Evolutionary conservation across 2,113 vertebrate genomes (phyloP).

Genomic region (Cardinalis cardinalis): DNA sequence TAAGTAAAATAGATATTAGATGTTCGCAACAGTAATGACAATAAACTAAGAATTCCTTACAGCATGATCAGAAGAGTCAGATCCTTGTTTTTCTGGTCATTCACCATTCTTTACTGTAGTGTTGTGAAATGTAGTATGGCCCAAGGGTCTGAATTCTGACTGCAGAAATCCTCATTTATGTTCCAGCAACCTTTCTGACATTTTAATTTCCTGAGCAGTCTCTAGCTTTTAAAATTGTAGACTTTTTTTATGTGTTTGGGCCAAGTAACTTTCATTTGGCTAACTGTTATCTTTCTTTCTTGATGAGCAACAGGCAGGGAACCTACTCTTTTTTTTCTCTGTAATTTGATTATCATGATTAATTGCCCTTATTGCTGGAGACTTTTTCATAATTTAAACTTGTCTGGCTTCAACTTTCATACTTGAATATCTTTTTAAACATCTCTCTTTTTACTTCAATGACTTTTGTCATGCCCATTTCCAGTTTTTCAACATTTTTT

Average conservation of each 20-base stretch:
- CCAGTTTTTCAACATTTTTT: background rate
- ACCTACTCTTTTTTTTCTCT: accelerated
- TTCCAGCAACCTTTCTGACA: background rate
- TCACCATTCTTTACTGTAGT: background rate
- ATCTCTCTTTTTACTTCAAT: background rate
- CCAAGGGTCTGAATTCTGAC: background rate
- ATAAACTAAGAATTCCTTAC: background rate
- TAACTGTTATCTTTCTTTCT: background rate
- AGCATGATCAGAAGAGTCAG: background rate
- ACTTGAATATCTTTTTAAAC: background rate
- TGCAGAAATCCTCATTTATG: background rate
- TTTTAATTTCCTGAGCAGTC: background rate
- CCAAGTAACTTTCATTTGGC: background rate
- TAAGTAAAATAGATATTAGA: background rate
- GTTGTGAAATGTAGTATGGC: background rate
- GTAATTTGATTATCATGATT: background rate
- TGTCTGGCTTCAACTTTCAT: background rate
- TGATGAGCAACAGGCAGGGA: background rate
- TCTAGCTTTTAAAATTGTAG: background rate
- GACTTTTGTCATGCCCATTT: background rate
- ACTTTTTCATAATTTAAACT: background rate
- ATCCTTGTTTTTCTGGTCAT: background rate
- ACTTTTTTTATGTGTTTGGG: background rate
- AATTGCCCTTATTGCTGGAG: background rate
- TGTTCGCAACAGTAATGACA: background rate